These are phyloP conservation scores for Brienomyrus brachyistius DNA, from an alignment of 2,113 vertebrate species.

Conservation along the genomic window DNA sequence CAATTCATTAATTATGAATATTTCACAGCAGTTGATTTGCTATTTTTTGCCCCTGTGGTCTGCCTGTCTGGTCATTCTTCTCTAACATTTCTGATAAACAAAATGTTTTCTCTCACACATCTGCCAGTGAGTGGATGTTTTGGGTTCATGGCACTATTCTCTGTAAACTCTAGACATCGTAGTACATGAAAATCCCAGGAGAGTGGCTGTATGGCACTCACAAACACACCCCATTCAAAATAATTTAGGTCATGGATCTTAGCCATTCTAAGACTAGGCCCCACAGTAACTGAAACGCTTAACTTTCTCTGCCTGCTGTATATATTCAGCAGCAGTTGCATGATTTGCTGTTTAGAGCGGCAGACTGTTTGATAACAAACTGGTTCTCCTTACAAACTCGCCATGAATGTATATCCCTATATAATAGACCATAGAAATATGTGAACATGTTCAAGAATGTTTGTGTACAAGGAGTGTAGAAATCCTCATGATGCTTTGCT, in stretches of 20 bases:
- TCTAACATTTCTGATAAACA: neutral
- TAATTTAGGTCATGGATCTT: neutral
- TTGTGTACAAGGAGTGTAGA: neutral
- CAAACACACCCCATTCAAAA: neutral
- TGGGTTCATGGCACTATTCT: neutral
- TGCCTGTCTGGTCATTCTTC: neutral
- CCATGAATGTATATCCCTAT: neutral
- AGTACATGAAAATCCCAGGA: neutral
- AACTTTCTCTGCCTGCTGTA: neutral
- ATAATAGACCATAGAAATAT: neutral
- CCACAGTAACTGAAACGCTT: neutral
- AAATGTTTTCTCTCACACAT: neutral
- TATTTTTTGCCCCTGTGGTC: neutral
- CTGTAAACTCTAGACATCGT: neutral
- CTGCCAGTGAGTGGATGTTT: neutral
- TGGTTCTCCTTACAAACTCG: neutral
- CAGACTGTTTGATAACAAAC: neutral
- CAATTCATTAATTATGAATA: neutral
- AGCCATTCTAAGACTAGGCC: neutral
- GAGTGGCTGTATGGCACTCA: neutral
- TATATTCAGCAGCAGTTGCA: neutral
- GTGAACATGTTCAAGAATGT: neutral
- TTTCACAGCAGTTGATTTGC: neutral
- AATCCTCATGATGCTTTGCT: neutral
- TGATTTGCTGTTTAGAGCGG: neutral